Percentiles rank a stretch among this genome's conserved stretches.
Evolutionary conservation across 2,888 invertebrate genomes (phyloP).

Genomic region (Stomorhina lunata): DNA sequence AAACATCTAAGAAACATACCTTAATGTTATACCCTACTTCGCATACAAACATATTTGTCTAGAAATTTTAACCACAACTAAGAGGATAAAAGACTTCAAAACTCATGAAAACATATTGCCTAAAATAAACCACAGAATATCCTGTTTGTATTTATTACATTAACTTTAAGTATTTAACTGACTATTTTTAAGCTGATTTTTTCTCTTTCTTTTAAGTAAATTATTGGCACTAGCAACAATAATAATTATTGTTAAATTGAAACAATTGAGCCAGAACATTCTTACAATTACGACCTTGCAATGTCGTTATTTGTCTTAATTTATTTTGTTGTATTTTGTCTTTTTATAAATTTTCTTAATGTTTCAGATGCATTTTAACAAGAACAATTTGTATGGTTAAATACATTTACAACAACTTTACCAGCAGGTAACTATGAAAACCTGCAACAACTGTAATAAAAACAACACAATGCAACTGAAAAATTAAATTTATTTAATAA

Average conservation of each 20-base stretch:
- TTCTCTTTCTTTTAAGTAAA: conserved; percentile 49
- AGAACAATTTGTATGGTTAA: not conserved
- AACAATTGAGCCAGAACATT: no score
- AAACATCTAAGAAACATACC: not conserved
- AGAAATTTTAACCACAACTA: conserved; percentile 18
- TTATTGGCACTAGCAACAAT: conserved; percentile 68
- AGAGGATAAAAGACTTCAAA: not conserved
- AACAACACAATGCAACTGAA: conserved; percentile 35
- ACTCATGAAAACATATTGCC: not conserved
- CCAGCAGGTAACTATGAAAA: conserved; percentile 29
- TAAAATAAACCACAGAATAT: conserved; percentile 51
- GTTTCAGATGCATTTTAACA: conserved; percentile 43
- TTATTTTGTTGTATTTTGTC: not conserved
- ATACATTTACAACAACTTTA: not conserved
- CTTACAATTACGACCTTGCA: conserved; percentile 70
- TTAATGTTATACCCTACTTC: not conserved
- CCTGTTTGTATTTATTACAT: conserved; percentile 40
- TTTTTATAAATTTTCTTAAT: conserved; percentile 42
- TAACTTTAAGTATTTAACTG: not conserved
- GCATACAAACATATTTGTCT: conserved; percentile 15
- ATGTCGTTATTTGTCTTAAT: conserved; percentile 60
- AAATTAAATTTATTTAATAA: conserved; percentile 57
- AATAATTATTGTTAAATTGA: conserved; percentile 4
- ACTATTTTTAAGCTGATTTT: conserved; percentile 31
- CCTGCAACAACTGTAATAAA: not conserved